Evolutionary conservation across 1,140 invertebrate species (phyloP).

Genomic region (Caenorhabditis inopinata): DNA sequence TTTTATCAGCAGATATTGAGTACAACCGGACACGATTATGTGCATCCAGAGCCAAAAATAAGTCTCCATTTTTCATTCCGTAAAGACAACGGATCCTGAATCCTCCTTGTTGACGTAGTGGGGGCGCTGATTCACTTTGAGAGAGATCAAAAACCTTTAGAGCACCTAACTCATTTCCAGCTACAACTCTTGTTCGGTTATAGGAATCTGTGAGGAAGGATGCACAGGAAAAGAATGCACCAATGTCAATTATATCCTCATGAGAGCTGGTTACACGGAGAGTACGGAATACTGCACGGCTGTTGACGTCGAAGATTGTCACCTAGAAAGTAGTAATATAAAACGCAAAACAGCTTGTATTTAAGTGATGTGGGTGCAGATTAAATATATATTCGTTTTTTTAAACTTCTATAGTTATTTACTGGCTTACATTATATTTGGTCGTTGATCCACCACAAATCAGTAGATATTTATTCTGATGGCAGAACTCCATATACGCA

Average conservation of each 20-base stretch:
- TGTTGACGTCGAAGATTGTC: neutral
- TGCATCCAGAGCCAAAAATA: neutral
- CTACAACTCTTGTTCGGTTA: neutral
- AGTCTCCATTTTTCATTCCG: neutral
- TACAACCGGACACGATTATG: neutral
- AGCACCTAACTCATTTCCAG: neutral
- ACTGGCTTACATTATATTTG: slow-evolving; percentile 21
- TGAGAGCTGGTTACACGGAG: neutral
- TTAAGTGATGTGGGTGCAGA: no score
- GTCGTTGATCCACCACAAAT: neutral
- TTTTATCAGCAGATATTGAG: neutral
- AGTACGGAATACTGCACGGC: neutral
- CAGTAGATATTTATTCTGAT: neutral
- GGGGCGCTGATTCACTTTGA: no score
- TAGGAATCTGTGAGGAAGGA: neutral
- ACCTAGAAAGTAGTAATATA: neutral
- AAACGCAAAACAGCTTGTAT: no score
- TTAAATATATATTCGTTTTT: no score
- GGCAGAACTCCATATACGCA: neutral
- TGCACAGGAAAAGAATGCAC: neutral
- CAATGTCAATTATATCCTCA: neutral
- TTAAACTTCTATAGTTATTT: no score
- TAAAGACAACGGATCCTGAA: neutral
- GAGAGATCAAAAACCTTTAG: neutral
- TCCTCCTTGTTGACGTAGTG: neutral